A percentile compares a stretch with the other conserved stretches of the same genome.
phyloP scores from a whole-genome alignment of 2,888 invertebrate genomes.

The Eupithecia subfuscata region DNA sequence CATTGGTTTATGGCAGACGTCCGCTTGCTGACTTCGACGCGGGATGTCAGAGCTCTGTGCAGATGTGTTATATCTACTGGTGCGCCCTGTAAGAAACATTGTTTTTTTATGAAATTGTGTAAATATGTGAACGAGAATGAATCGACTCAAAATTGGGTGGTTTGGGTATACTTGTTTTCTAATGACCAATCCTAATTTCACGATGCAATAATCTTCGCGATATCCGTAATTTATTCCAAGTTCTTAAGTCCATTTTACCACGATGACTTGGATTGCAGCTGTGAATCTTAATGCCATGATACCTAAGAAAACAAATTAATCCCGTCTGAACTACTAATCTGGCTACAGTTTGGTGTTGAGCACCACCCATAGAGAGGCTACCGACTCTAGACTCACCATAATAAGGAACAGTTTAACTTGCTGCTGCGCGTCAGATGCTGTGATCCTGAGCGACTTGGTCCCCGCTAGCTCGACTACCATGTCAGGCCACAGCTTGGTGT shows the following conservation, averaged over 20 bases:
- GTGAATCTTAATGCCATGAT: background rate
- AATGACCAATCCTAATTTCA: background rate
- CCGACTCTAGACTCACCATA: constrained; percentile 80
- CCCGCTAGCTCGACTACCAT: constrained; percentile 96
- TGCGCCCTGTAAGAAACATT: constrained; percentile 63
- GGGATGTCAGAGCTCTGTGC: constrained; percentile 64
- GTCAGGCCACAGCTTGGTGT: constrained; percentile 96
- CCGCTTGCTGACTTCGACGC: constrained; percentile 65
- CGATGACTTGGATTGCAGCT: background rate
- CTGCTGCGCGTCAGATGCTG: constrained; percentile 92
- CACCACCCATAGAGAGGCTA: no score
- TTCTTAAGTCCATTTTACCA: no score
- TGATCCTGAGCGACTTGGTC: constrained; percentile 93
- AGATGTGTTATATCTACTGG: constrained; percentile 72
- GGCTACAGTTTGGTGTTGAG: background rate
- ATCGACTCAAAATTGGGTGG: background rate
- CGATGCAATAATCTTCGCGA: background rate
- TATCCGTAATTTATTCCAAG: background rate
- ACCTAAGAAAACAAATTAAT: background rate
- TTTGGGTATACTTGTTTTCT: background rate
- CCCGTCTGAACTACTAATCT: background rate
- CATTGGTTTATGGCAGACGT: constrained; percentile 41
- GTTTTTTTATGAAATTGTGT: background rate
- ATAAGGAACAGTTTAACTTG: constrained; percentile 94
- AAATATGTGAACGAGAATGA: background rate